Conservation (phyloP, 2,113 vertebrate genomes). For the Hiodon tergisus region DNA sequence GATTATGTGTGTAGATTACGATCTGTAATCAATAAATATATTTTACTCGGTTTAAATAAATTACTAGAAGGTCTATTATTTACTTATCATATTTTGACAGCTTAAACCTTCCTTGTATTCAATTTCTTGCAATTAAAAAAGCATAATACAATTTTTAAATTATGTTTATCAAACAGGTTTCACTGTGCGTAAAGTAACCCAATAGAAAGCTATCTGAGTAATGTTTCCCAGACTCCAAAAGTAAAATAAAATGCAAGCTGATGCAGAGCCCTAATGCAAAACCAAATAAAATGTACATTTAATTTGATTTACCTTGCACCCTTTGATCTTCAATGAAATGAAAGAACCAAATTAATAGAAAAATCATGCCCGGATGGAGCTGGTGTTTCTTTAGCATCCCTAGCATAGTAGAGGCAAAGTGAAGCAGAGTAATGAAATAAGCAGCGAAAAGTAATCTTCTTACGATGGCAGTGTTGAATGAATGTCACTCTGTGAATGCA, state of each 20-base stretch:
- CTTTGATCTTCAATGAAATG: conserved; percentile 76
- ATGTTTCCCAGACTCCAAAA: not conserved
- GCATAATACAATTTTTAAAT: too few relatives aligned
- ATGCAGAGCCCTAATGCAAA: not conserved
- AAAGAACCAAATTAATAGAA: conserved; percentile 70
- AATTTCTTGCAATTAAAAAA: too few relatives aligned
- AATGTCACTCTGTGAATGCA: conserved; percentile 76
- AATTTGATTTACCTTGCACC: conserved; percentile 70
- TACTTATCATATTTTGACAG: too few relatives aligned
- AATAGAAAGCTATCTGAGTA: not conserved
- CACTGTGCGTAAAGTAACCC: not conserved
- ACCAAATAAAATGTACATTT: too few relatives aligned
- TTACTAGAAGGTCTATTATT: too few relatives aligned
- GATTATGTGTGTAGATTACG: too few relatives aligned
- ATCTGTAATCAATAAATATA: too few relatives aligned
- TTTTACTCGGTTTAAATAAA: too few relatives aligned
- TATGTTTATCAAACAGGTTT: too few relatives aligned
- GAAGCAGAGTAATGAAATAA: conserved; percentile 54
- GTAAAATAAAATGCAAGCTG: not conserved
- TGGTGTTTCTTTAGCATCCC: conserved; percentile 71
- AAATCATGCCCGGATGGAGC: conserved; percentile 67
- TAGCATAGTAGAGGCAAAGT: conserved; percentile 42
- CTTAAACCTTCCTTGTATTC: not conserved
- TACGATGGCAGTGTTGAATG: conserved; percentile 75
- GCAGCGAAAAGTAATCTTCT: conserved; percentile 46